These are phyloP conservation scores for Frankliniella fusca DNA, from an alignment of 2,888 invertebrate species.

Conservation along the genomic window DNA sequence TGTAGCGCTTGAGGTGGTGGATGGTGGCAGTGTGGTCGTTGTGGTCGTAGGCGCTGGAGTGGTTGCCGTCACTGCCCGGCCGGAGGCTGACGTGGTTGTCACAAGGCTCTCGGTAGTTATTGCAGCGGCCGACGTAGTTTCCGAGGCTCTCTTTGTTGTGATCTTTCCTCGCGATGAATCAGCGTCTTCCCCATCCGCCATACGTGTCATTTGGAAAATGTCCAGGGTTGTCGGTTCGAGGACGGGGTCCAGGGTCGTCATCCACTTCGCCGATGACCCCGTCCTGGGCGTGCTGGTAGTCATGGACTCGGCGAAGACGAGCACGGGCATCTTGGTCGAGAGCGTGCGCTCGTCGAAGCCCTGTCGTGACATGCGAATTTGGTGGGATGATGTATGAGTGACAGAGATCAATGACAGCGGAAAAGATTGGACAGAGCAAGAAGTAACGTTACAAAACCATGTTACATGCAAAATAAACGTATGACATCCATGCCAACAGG, in stretches of 20 bases:
- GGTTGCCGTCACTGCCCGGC: not conserved
- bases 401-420: too few relatives aligned
- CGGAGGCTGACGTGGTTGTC: not conserved
- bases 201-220: not conserved
- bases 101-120: not conserved
- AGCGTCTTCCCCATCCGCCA: not conserved
- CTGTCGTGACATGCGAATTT: not conserved
- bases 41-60: not conserved
- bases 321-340: not conserved
- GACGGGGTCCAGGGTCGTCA: not conserved
- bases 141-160: not conserved
- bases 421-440: too few relatives aligned
- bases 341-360: not conserved
- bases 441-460: not conserved
- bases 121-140: not conserved
- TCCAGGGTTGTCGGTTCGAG: not conserved
- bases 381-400: not conserved
- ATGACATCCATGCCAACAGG: too few relatives aligned
- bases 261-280: not conserved
- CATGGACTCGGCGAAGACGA: slow-evolving; percentile 7
- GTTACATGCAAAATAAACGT: not conserved
- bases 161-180: not conserved
- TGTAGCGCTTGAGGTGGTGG: not conserved
- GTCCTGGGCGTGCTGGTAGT: not conserved
- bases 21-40: not conserved